Evolutionary conservation across 1,140 invertebrate species (phyloP).

Genomic region (Drosophila obscura): DNA sequence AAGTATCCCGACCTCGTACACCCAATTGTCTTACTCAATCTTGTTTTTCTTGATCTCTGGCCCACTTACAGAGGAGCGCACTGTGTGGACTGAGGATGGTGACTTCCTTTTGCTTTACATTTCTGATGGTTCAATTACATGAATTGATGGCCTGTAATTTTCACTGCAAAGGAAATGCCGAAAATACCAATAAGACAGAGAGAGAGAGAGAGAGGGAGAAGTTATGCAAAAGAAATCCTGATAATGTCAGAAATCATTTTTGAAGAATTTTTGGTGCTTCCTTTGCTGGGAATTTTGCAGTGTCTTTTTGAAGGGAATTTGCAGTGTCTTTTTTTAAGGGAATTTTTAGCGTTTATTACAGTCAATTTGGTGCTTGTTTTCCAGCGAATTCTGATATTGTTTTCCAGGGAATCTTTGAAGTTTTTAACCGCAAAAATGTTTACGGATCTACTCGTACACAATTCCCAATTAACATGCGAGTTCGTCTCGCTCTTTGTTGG

Average conservation of each 20-base stretch:
- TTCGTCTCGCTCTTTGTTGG: too few species aligned
- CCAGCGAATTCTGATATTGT: too few species aligned
- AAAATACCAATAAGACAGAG: conserved; percentile 3
- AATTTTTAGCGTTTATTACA: not conserved
- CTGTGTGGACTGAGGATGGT: not conserved
- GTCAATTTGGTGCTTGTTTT: too few species aligned
- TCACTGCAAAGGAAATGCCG: conserved; percentile 5
- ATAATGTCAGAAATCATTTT: conserved; percentile 6
- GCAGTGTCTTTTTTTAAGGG: not conserved
- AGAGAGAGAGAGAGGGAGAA: not conserved
- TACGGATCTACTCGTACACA: too few species aligned
- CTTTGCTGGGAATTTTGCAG: not conserved
- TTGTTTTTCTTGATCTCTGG: conserved; percentile 8
- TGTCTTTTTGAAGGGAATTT: conserved; percentile 5
- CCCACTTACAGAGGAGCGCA: conserved; percentile 2
- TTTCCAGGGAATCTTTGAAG: too few species aligned
- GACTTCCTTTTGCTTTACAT: conserved; percentile 23
- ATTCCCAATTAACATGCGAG: conserved; percentile 7
- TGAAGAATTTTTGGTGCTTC: not conserved
- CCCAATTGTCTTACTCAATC: conserved; percentile 20
- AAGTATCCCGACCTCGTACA: conserved; percentile 1
- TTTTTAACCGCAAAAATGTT: too few species aligned
- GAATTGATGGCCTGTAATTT: conserved; percentile 42
- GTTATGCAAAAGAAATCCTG: conserved; percentile 1
- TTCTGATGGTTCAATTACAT: conserved; percentile 36